Evolutionary conservation across 2,113 vertebrate genomes (phyloP).

Genomic region (Ciconia stormi): DNA sequence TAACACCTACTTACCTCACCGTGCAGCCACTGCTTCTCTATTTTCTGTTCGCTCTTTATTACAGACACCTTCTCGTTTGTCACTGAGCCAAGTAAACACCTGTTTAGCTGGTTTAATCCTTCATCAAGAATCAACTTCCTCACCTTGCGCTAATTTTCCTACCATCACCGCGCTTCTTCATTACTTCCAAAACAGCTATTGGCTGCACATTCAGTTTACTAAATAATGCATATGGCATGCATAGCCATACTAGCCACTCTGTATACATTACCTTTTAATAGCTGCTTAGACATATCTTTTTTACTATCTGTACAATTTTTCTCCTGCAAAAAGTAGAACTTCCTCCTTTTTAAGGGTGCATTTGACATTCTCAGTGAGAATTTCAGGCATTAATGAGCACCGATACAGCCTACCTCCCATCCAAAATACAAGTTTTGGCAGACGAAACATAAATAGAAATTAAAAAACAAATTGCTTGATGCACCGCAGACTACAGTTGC

Average conservation of each 20-base stretch:
- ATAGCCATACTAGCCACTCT: background rate
- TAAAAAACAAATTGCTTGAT: background rate
- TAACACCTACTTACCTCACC: background rate
- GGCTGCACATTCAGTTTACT: background rate
- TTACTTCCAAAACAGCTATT: background rate
- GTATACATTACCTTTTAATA: background rate
- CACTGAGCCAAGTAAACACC: background rate
- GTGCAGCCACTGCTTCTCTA: background rate
- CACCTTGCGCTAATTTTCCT: constrained; percentile 21
- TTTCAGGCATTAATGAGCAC: background rate
- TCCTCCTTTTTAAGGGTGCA: background rate
- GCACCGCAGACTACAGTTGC: background rate
- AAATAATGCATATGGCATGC: background rate
- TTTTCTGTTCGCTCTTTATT: background rate
- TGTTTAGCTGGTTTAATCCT: constrained; percentile 12
- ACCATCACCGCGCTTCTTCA: background rate
- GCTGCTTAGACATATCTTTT: background rate
- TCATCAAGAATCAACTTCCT: background rate
- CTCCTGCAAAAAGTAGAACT: background rate
- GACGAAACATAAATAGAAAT: background rate
- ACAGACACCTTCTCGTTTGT: background rate
- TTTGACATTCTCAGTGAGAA: background rate
- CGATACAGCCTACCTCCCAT: background rate
- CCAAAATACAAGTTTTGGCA: background rate
- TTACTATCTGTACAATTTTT: background rate